Evolutionary conservation across 2,113 vertebrate genomes (phyloP), one percentile per base, ranked within the genome.

Genomic region (Seriola dumerili): DNA sequence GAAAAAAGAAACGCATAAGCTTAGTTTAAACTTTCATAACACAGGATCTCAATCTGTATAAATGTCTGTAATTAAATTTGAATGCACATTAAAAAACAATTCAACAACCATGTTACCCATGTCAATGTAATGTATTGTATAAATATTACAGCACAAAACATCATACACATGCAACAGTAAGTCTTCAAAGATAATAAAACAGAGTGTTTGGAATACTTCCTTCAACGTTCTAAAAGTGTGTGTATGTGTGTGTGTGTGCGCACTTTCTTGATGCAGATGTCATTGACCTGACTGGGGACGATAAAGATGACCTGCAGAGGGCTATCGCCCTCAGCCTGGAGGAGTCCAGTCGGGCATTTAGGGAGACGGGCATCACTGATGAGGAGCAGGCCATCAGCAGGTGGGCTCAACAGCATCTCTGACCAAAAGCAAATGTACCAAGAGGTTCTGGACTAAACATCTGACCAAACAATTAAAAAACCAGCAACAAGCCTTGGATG

Each of bases 281-380:
- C 86, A 99, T 99, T 84, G 98, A 99, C 95, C 96, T 99, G 93
- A 99, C 98, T 77, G 98, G 98, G 73, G 98, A 99, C 88, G 98
- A 99, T 95, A 99, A 99, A 96, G 98, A 99, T 97, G 98, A 99
- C 95, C 97, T 99, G 92, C 98, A 99, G 95, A 97, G 98, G 91
- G 98, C 98, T 62, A 99, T 99, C 79, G 98, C 98, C 82, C 96
- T 99, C 94, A 99, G 98, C 93, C 95, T 99, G 96, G 98, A 99
- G 89, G 98, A 99, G 94, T 99, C 98, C 82, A 99, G 94, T 95
- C 95, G 97, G 82, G 96, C 98, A 50, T 99, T 99, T 94, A 97
- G 97, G 93, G 98, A 99, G 96, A 99, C 98, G 4, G 98, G 98
- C 90, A 97, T 99, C 95, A 99, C 98, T 46, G 98, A 99, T 89